Percentiles rank a stretch among this genome's conserved stretches.
Evolutionary conservation across 1,140 invertebrate species (phyloP).

Genomic region (Varroa destructor): DNA sequence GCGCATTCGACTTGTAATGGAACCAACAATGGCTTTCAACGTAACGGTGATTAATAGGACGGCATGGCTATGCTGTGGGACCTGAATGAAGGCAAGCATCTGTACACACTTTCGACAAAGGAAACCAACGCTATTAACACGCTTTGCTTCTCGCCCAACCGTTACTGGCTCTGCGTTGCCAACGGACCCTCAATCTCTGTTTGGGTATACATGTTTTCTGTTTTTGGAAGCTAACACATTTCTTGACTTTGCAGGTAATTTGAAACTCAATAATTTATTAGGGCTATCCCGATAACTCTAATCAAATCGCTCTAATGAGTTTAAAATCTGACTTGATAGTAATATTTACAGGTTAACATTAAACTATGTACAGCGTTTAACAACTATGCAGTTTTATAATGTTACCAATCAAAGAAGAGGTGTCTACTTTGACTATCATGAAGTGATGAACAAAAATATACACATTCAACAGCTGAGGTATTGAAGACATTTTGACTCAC

Average conservation of each 20-base stretch:
- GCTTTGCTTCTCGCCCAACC: conserved; percentile 95
- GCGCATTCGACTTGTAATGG: neutral
- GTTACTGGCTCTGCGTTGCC: conserved; percentile 99
- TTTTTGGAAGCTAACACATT: conserved; percentile 25
- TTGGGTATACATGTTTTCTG: conserved; percentile 53
- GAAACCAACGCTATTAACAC: conserved; percentile 97
- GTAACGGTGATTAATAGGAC: conserved; percentile 50
- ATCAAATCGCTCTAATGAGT: no score
- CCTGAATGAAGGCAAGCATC: conserved; percentile 96
- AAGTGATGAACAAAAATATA: conserved; percentile 26
- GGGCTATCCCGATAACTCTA: neutral
- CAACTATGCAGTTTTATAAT: no score
- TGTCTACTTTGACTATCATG: neutral
- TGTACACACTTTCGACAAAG: conserved; percentile 75
- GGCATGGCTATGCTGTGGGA: conserved; percentile 99
- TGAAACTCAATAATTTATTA: neutral
- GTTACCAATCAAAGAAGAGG: neutral
- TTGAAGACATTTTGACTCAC: neutral
- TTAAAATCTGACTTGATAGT: no score
- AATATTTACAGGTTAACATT: no score
- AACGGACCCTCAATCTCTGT: conserved; percentile 97
- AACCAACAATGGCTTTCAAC: neutral
- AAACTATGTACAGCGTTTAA: no score
- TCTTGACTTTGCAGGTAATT: conserved; percentile 18
- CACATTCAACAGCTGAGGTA: conserved; percentile 24